A percentile compares a stretch with the other conserved stretches of the same genome.
Evolutionary conservation across 2,797 vertebrate species (phyloP).

Genomic region (Lophotriccus pileatus): DNA sequence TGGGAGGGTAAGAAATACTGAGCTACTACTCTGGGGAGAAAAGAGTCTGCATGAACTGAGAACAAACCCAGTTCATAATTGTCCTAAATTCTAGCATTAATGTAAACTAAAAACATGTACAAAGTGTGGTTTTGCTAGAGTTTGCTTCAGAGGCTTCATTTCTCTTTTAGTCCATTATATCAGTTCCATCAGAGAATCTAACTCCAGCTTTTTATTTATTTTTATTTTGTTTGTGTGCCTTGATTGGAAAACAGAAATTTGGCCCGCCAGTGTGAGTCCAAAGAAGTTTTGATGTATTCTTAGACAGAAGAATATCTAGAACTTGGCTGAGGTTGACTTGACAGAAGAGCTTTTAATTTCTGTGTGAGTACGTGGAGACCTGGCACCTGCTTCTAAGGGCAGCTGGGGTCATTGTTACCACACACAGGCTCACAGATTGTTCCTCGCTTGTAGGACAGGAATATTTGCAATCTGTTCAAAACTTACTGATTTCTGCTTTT

Average conservation of each 20-base stretch:
- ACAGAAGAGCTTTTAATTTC: neutral
- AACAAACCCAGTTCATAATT: neutral
- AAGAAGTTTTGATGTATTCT: neutral
- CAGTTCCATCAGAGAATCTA: neutral
- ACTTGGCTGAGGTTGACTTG: neutral
- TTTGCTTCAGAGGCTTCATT: neutral
- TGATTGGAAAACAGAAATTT: neutral
- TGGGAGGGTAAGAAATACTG: neutral
- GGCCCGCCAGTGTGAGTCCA: neutral
- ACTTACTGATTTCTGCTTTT: neutral
- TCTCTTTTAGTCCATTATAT: neutral
- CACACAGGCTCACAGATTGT: neutral
- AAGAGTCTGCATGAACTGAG: neutral
- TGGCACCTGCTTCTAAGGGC: neutral
- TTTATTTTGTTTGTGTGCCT: neutral
- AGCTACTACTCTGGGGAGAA: neutral
- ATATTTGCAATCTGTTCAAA: neutral
- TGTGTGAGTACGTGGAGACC: neutral
- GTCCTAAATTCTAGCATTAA: neutral
- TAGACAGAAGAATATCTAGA: neutral
- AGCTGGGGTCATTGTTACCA: constrained; percentile 4
- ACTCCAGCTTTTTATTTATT: neutral
- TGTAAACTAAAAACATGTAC: neutral
- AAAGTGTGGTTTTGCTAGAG: neutral
- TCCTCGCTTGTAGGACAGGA: neutral